Evolutionary conservation across 2,797 vertebrate species (phyloP).

Genomic region (Dendrocincla tyrannina): DNA sequence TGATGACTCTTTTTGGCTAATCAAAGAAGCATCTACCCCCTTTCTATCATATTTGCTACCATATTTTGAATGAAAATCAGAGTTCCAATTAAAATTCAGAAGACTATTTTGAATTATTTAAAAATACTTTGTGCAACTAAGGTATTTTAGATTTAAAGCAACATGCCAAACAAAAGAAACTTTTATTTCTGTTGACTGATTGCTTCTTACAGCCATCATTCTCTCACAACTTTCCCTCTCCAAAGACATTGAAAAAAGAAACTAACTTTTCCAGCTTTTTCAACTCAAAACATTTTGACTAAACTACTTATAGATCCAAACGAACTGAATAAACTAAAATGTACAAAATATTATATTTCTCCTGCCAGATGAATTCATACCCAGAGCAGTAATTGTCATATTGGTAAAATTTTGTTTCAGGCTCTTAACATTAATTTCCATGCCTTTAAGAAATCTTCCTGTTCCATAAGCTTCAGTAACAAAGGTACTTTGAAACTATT

Average conservation of each 20-base stretch:
- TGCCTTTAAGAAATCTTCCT: not conserved
- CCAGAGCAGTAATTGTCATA: not conserved
- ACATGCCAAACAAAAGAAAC: not conserved
- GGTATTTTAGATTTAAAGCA: not conserved
- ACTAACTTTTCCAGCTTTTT: not conserved
- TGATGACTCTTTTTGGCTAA: not conserved
- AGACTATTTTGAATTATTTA: not conserved
- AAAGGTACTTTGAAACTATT: not conserved
- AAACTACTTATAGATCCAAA: not conserved
- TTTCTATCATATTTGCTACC: not conserved
- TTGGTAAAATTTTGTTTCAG: not conserved
- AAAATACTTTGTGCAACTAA: not conserved
- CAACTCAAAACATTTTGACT: not conserved
- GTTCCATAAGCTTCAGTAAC: not conserved
- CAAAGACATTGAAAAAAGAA: not conserved
- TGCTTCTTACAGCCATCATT: not conserved
- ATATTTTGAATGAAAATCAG: not conserved
- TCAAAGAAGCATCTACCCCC: not conserved
- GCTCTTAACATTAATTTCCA: not conserved
- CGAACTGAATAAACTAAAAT: not conserved
- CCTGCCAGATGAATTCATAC: accelerated
- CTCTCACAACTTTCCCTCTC: not conserved
- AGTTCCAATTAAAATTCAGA: not conserved
- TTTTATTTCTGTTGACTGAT: not conserved
- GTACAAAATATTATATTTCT: not conserved